Evolutionary conservation across 2,113 vertebrate genomes (phyloP).

Genomic region (Microcebus griseorufus): DNA sequence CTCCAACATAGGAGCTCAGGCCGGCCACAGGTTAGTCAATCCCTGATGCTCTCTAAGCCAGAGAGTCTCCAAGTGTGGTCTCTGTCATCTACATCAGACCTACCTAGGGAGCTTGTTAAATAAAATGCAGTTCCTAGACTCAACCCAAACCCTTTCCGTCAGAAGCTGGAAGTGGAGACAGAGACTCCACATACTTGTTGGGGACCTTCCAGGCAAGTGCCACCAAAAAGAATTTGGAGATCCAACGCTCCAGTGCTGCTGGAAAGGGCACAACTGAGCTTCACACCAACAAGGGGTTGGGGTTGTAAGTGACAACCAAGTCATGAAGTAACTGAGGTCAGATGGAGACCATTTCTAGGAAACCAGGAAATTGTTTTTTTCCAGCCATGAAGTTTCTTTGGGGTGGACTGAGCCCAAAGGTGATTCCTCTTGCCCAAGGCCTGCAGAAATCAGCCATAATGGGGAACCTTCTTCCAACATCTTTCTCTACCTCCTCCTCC

Average conservation of each 20-base stretch:
- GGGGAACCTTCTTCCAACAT: not conserved
- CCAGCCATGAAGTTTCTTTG: slow-evolving; percentile 61
- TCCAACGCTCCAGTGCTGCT: not conserved
- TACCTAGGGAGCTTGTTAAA: not conserved
- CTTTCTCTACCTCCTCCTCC: not conserved
- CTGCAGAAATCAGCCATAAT: slow-evolving; percentile 23
- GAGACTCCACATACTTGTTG: not conserved
- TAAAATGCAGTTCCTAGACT: not conserved
- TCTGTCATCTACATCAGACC: not conserved
- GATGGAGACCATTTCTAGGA: not conserved
- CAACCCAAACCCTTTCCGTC: not conserved
- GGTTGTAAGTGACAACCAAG: not conserved
- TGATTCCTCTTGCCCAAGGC: slow-evolving; percentile 55
- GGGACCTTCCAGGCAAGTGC: not conserved
- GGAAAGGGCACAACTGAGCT: not conserved
- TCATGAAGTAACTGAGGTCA: not conserved
- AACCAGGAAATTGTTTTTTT: slow-evolving; percentile 65
- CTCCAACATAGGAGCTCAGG: not conserved
- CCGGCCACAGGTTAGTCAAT: not conserved
- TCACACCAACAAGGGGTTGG: not conserved
- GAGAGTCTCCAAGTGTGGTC: not conserved
- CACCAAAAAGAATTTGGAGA: not conserved
- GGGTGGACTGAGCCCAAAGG: slow-evolving; percentile 59
- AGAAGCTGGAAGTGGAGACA: not conserved
- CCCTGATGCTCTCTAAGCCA: not conserved